These are phyloP conservation scores for Dipus sagitta DNA, from an alignment of 2,797 vertebrate genomes.

Conservation along the genomic window DNA sequence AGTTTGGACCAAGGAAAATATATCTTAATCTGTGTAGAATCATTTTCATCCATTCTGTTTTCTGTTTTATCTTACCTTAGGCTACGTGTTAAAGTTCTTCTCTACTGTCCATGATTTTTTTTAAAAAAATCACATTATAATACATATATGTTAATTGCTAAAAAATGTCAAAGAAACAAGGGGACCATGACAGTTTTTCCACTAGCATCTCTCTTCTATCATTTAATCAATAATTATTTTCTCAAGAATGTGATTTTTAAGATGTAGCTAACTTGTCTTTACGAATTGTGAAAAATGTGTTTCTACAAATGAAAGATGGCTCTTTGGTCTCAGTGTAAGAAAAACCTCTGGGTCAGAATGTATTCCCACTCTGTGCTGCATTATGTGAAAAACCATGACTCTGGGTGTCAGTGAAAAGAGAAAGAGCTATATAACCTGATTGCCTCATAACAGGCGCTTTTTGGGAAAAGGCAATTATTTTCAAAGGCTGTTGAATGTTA, in stretches of 20 bases:
- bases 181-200: not conserved
- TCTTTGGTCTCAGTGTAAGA: not conserved
- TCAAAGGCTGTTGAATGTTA: slow-evolving; percentile 69
- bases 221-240: slow-evolving; percentile 71
- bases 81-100: slow-evolving; percentile 73
- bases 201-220: slow-evolving; percentile 71
- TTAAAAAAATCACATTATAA: not conserved
- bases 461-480: slow-evolving; percentile 70
- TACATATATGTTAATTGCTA: not conserved
- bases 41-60: slow-evolving; percentile 81
- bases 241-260: slow-evolving; percentile 80
- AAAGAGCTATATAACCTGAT: slow-evolving; percentile 52
- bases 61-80: slow-evolving; percentile 79
- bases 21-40: slow-evolving; percentile 69
- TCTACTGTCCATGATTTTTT: slow-evolving; percentile 29
- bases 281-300: slow-evolving; percentile 59
- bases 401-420: slow-evolving; percentile 2
- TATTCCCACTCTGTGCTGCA: not conserved
- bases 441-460: slow-evolving; percentile 57
- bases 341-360: not conserved
- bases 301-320: slow-evolving; percentile 56
- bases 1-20: slow-evolving; percentile 71
- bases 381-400: slow-evolving; percentile 60
- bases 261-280: slow-evolving; percentile 79
- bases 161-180: not conserved